phyloP scores from a whole-genome alignment of 2,888 invertebrate species.

The Heterodera filipjevi region DNA sequence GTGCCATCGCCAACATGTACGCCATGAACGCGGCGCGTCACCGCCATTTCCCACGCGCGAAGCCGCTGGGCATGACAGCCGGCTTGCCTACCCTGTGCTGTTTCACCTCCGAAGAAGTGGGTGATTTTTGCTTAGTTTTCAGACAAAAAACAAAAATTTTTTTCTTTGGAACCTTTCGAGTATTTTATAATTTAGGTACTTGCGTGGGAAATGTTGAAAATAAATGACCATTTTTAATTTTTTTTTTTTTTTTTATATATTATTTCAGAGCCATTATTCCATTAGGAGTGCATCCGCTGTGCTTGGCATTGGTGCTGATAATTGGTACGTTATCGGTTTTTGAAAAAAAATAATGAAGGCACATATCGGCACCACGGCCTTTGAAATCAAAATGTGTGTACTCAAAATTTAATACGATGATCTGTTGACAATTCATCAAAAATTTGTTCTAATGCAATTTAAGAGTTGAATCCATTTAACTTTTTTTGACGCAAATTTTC shows the following conservation, averaged over 20 bases:
- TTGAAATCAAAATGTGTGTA: no score
- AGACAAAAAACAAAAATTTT: neutral
- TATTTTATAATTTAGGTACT: no score
- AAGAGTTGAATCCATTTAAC: no score
- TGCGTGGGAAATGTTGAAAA: neutral
- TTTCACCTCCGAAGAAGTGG: conserved; percentile 89
- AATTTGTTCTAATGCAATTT: no score
- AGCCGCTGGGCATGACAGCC: conserved; percentile 82
- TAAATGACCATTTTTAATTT: no score
- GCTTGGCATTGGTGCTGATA: conserved; percentile 88
- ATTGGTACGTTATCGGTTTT: conserved; percentile 71
- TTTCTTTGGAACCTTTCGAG: no score
- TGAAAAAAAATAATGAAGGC: no score
- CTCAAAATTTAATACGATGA: no score
- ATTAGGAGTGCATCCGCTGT: conserved; percentile 92
- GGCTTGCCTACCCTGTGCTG: conserved; percentile 87
- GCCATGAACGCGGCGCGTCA: conserved; percentile 88
- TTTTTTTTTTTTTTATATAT: neutral
- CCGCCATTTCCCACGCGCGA: conserved; percentile 90
- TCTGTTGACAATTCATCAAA: no score
- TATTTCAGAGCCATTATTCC: conserved; percentile 90
- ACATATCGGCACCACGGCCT: no score
- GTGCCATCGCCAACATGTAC: conserved; percentile 94
- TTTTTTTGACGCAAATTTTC: no score
- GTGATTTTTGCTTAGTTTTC: no score